Conservation (phyloP, 2,797 vertebrate species). For the Sandelia bainsii region DNA sequence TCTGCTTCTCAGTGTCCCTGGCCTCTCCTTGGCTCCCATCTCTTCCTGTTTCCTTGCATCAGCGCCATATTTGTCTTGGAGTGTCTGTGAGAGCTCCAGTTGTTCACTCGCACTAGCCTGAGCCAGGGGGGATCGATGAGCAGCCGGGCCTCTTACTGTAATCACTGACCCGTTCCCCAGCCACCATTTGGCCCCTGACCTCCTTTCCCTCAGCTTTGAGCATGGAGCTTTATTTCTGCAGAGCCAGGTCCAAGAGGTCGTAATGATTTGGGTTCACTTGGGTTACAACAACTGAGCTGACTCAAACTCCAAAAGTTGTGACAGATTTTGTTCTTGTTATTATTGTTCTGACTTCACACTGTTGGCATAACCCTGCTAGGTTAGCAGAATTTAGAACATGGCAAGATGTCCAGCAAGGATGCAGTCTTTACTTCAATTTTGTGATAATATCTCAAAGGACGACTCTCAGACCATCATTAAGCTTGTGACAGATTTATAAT, state of each 20-base stretch:
- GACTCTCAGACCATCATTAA: constrained; percentile 2
- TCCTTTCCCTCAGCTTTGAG: constrained; percentile 61
- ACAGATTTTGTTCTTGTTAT: constrained; percentile 49
- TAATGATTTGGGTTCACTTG: constrained; percentile 78
- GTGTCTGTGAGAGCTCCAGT: constrained; percentile 64
- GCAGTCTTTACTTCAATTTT: not conserved
- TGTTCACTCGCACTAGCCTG: constrained; percentile 44
- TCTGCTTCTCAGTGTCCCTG: constrained; percentile 72
- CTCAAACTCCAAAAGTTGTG: constrained; percentile 44
- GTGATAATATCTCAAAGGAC: not conserved
- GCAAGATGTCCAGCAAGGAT: not conserved
- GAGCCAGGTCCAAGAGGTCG: constrained; percentile 69
- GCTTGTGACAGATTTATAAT: constrained; percentile 9
- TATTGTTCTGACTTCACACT: constrained; percentile 22
- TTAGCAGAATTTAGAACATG: not conserved
- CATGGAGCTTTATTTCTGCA: constrained; percentile 72
- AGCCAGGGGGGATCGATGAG: constrained; percentile 80
- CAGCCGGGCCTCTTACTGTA: constrained; percentile 81
- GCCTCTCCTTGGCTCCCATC: constrained; percentile 80
- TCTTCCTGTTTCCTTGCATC: constrained; percentile 76
- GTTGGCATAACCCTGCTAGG: constrained; percentile 10
- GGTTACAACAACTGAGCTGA: constrained; percentile 63
- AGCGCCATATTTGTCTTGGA: constrained; percentile 75
- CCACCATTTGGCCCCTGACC: constrained; percentile 81
- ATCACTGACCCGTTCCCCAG: constrained; percentile 85